phyloP scores from a whole-genome alignment of 2,797 vertebrate genomes.

The Cryptoprocta ferox region DNA sequence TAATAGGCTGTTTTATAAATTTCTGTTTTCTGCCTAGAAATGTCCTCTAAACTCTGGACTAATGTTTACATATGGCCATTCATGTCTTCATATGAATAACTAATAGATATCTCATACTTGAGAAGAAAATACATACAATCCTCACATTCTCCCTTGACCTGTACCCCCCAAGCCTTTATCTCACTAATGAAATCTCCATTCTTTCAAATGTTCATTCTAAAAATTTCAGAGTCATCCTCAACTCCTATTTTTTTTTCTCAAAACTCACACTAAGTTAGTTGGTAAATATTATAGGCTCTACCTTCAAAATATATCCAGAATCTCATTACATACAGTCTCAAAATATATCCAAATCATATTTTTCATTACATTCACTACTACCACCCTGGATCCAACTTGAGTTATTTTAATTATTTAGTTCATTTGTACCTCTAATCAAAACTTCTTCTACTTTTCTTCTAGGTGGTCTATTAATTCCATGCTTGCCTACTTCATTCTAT shows the following conservation, averaged over 20 bases:
- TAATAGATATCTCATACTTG: background rate
- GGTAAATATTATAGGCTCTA: background rate
- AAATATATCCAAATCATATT: background rate
- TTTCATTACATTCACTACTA: background rate
- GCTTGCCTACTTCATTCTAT: background rate
- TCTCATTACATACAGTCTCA: background rate
- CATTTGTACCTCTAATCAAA: background rate
- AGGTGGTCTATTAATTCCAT: background rate
- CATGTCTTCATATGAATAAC: background rate
- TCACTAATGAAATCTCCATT: background rate
- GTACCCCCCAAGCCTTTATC: background rate
- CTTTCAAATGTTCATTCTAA: background rate
- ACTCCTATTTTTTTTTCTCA: background rate
- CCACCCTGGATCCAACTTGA: background rate
- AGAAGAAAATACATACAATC: background rate
- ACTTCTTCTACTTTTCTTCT: background rate
- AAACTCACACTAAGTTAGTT: background rate
- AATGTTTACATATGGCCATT: background rate
- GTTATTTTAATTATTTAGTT: background rate
- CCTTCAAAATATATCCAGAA: background rate
- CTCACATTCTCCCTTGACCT: background rate
- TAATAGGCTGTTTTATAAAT: background rate
- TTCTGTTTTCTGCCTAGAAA: background rate
- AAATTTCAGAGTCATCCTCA: background rate
- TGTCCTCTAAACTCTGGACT: background rate